Evolutionary conservation across 2,888 invertebrate species (phyloP), one percentile per base, ranked within the genome.

Genomic region (Drosophila niveifrons): DNA sequence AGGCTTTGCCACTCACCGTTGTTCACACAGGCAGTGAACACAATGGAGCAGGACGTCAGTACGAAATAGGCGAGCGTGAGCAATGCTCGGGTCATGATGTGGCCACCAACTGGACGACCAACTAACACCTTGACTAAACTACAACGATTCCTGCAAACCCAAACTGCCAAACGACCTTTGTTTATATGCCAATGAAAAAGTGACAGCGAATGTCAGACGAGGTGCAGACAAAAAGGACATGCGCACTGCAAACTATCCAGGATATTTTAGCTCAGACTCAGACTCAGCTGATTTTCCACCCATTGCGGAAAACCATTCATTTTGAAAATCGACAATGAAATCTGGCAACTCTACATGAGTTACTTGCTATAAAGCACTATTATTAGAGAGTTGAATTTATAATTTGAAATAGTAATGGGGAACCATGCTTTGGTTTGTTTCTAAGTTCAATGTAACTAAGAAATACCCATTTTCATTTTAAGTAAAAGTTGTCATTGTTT

Each of bases 11-110:
- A 69, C 75, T 72, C 64, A 82, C 81, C 77, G 63, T 75, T 81
- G 18, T 84, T 77, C n/a, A 72, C 59, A 61, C 84, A 87, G 47
- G 87, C 87, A 10, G 85, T 82, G 67, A 87, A 88, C 23, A 89
- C 85, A 43, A 87, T 76, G 43, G 78, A 87, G 18, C 70, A 78
- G 44, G 67, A 82, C 58, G 76, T 80, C 41, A 84, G 63, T 65
- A 87, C 72, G 51, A 81, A 80, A 57, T 75, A 87, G 57, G 76
- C 72, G 48, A 80, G 65, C 47, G 80, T 87, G 43, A 75, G 57
- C n/a, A 73, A 59, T 46, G 74, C 67, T 47, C 80, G 69, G 62
- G 68, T 65, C 80, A 84, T 75, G 57, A 23, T 73, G 63, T 70
- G 68, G 72, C 82, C 75, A 51, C 70, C 57, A 52, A 47, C 28